Evolutionary conservation across 2,797 vertebrate species (phyloP).

Genomic region (Chaunax sp.): DNA sequence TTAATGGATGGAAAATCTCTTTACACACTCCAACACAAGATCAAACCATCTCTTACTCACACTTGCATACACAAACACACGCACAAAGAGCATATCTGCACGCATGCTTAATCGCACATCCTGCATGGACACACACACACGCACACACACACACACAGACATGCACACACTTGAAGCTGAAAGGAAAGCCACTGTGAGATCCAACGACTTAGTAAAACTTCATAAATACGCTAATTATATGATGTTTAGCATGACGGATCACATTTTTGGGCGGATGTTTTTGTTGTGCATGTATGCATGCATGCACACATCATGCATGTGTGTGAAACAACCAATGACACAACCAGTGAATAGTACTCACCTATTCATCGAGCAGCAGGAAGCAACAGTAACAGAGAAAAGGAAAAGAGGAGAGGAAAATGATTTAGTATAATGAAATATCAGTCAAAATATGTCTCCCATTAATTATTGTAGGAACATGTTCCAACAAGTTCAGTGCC

Average conservation of each 20-base stretch:
- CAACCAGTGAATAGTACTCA: slow-evolving; percentile 33
- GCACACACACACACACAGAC: slow-evolving; percentile 2
- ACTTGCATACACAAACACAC: slow-evolving; percentile 45
- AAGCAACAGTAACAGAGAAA: slow-evolving; percentile 10
- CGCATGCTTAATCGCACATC: slow-evolving; percentile 38
- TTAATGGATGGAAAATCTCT: slow-evolving; percentile 82
- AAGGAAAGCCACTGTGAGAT: slow-evolving; percentile 34
- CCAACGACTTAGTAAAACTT: slow-evolving; percentile 26
- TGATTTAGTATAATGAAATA: slow-evolving; percentile 11
- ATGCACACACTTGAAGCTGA: slow-evolving; percentile 8
- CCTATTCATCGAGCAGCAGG: slow-evolving; percentile 32
- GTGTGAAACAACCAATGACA: neutral
- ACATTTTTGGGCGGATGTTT: neutral
- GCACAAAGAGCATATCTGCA: slow-evolving; percentile 30
- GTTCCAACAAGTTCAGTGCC: neutral
- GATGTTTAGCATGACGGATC: slow-evolving; percentile 13
- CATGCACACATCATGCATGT: neutral
- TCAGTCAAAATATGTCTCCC: neutral
- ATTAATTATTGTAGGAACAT: neutral
- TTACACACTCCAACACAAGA: slow-evolving; percentile 66
- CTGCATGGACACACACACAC: slow-evolving; percentile 17
- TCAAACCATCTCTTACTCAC: slow-evolving; percentile 52
- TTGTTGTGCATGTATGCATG: neutral
- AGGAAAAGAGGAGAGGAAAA: slow-evolving; percentile 16
- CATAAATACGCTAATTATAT: slow-evolving; percentile 25